These are phyloP conservation scores for Diuraphis noxia DNA, from an alignment of 1,140 invertebrate species.

Conservation along the genomic window DNA sequence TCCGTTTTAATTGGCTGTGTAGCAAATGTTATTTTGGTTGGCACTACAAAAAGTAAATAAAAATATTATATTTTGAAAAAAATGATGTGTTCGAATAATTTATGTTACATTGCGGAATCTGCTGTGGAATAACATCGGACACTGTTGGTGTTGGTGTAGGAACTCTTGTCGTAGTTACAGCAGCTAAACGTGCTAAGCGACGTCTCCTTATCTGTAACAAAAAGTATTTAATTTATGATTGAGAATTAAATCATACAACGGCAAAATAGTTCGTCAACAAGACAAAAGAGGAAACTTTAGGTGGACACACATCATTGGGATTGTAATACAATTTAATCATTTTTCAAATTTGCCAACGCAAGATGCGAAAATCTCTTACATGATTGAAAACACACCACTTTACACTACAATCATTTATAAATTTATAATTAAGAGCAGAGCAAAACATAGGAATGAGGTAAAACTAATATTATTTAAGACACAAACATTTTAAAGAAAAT, in stretches of 20 bases:
- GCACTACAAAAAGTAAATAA: slow-evolving; percentile 47
- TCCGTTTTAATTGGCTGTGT: slow-evolving; percentile 63
- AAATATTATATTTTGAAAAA: slow-evolving; percentile 54
- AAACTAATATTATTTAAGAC: neutral
- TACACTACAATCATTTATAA: neutral
- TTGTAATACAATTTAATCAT: neutral
- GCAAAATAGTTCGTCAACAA: neutral
- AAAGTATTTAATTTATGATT: neutral
- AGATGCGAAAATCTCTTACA: neutral
- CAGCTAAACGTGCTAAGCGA: slow-evolving; percentile 69
- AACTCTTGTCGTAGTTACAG: slow-evolving; percentile 60
- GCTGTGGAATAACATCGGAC: slow-evolving; percentile 53
- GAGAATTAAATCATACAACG: neutral
- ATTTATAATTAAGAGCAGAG: neutral
- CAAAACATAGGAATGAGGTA: neutral
- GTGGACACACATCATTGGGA: neutral
- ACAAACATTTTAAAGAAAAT: neutral
- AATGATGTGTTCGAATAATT: slow-evolving; percentile 54
- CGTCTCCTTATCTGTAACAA: slow-evolving; percentile 69
- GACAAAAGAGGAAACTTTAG: neutral
- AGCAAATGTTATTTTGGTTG: slow-evolving; percentile 58
- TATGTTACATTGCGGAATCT: neutral
- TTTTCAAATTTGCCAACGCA: neutral
- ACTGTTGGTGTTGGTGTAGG: slow-evolving; percentile 57
- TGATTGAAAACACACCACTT: neutral